A percentile compares a stretch with the other conserved stretches of the same genome.
Evolutionary conservation across 2,113 vertebrate genomes (phyloP).

Genomic region (Ammodytes dubius): DNA sequence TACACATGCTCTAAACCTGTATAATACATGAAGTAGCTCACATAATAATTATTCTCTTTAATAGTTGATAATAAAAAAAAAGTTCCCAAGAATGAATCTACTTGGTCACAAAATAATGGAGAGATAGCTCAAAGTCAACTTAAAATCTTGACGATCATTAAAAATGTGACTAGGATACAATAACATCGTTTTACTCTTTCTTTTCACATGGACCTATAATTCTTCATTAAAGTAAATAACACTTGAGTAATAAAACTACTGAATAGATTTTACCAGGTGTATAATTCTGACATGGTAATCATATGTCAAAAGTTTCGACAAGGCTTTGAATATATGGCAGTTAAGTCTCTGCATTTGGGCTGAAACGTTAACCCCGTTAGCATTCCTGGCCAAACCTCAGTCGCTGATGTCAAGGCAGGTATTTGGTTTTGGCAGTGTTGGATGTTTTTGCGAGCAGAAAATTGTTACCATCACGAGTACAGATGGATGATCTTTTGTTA

Average conservation of each 20-base stretch:
- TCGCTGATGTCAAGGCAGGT: slow-evolving; percentile 47
- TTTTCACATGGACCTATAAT: background rate
- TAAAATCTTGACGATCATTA: no score
- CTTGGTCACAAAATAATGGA: no score
- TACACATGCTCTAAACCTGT: no score
- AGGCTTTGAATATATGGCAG: slow-evolving; percentile 6
- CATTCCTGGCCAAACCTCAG: slow-evolving; percentile 43
- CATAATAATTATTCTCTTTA: no score
- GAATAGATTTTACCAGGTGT: background rate
- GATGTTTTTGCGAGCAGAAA: slow-evolving; percentile 62
- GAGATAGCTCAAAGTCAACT: no score
- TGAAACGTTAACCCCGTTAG: slow-evolving; percentile 12
- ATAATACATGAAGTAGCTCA: no score
- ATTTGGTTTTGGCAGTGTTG: slow-evolving; percentile 61
- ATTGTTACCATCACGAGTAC: slow-evolving; percentile 56
- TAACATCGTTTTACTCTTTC: background rate
- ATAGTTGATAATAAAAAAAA: no score
- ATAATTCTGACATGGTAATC: slow-evolving; percentile 8
- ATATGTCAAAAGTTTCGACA: background rate
- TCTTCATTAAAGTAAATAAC: background rate
- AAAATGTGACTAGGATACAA: background rate
- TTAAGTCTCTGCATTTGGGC: slow-evolving; percentile 2
- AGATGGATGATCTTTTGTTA: slow-evolving; percentile 56
- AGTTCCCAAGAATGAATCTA: no score
- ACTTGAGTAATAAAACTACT: background rate